A percentile compares a stretch with the other conserved stretches of the same genome.
Conservation (phyloP, 2,113 vertebrate species). For the Crocuta crocuta region DNA sequence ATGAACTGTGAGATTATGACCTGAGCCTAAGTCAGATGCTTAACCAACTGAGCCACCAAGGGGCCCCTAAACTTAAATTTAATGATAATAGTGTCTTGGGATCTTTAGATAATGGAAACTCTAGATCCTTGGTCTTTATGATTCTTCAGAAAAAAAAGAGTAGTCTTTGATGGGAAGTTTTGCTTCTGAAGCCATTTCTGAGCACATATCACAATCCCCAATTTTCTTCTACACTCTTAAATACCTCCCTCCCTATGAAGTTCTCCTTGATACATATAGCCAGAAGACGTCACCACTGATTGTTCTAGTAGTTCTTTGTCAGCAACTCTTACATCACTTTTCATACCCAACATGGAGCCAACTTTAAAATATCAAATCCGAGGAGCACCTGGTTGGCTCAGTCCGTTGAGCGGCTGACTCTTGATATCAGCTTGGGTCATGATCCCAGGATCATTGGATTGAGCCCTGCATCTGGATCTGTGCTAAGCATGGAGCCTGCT, state of each 20-base stretch:
- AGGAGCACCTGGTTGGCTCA: neutral
- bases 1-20: no score
- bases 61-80: neutral
- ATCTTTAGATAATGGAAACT: neutral
- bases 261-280: neutral
- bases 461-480: no score
- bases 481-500: no score
- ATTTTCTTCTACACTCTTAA: neutral
- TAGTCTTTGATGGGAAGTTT: neutral
- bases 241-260: neutral
- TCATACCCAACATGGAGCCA: neutral
- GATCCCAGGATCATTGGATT: no score
- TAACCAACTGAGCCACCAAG: no score
- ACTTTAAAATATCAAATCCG: neutral
- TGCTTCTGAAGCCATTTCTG: neutral
- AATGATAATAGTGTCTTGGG: neutral
- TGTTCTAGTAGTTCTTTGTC: neutral
- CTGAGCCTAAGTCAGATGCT: no score
- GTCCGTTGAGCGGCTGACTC: no score
- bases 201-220: no score
- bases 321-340: neutral
- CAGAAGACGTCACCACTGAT: neutral
- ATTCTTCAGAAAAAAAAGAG: neutral
- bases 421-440: no score
- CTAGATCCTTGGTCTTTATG: neutral